Percentiles rank a stretch among this genome's conserved stretches.
Evolutionary conservation across 2,888 invertebrate genomes (phyloP).

Genomic region (Arge pagana): DNA sequence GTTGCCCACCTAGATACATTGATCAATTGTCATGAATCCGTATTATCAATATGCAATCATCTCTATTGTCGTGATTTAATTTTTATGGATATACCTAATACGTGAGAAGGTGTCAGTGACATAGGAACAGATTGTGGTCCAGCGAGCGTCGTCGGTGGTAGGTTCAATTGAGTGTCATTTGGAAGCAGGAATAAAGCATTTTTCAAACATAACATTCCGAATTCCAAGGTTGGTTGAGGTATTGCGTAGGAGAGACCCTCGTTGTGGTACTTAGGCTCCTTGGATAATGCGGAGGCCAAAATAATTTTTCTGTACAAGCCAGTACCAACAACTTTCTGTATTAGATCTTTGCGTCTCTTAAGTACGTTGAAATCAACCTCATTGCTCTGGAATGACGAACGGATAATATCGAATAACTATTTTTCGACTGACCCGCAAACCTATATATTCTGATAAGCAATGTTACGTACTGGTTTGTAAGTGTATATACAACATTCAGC

Average conservation of each 20-base stretch:
- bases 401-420: not conserved
- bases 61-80: not conserved
- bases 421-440: not conserved
- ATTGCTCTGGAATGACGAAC: constrained; percentile 60
- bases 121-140: constrained; percentile 39
- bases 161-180: constrained; percentile 41
- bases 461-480: constrained; percentile 64
- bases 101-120: constrained; percentile 39
- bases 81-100: constrained; percentile 13
- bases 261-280: constrained; percentile 62
- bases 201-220: constrained; percentile 84
- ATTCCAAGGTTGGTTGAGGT: constrained; percentile 86
- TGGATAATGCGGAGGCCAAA: constrained; percentile 62
- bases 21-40: not conserved
- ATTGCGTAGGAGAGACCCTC: constrained; percentile 81
- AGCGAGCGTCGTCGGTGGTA: constrained; percentile 36
- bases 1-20: constrained; percentile 19
- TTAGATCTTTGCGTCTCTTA: constrained; percentile 64
- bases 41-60: constrained; percentile 14
- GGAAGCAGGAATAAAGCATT: constrained; percentile 80
- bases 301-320: constrained; percentile 68
- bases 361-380: constrained; percentile 66
- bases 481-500: constrained; percentile 89
- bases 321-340: constrained; percentile 65
- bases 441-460: not conserved